phyloP scores from a whole-genome alignment of 2,888 invertebrate genomes.

The Watsonalla binaria region DNA sequence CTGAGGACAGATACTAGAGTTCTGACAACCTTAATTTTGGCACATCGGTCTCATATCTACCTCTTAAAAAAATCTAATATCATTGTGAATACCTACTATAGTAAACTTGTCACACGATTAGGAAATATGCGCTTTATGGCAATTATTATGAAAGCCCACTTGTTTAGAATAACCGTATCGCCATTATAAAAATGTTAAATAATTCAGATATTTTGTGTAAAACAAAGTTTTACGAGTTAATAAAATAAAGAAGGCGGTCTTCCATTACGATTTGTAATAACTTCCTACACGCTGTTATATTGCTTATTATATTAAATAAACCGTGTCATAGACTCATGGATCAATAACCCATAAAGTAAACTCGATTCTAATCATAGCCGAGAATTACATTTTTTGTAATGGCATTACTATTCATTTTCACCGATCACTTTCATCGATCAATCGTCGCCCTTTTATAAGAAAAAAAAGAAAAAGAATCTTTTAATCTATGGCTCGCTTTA shows the following conservation, averaged over 20 bases:
- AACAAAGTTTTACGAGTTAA: neutral
- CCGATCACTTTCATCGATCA: slow-evolving; percentile 42
- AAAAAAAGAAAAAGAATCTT: slow-evolving; percentile 26
- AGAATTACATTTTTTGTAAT: slow-evolving; percentile 6
- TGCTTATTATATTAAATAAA: neutral
- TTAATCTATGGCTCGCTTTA: slow-evolving; percentile 53
- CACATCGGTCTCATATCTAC: no score
- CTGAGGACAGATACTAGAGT: no score
- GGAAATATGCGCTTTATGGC: neutral
- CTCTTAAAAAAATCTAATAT: no score
- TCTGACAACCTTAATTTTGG: no score
- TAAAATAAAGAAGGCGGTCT: slow-evolving; percentile 1
- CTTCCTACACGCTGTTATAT: slow-evolving; percentile 1
- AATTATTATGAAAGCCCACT: neutral
- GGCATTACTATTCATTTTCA: slow-evolving; percentile 7
- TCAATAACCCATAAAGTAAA: slow-evolving; percentile 1
- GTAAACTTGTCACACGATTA: no score
- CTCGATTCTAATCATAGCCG: slow-evolving; percentile 7
- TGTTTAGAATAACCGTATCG: neutral
- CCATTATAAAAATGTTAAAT: neutral
- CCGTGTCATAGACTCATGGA: neutral
- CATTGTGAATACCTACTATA: no score
- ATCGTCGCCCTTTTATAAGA: slow-evolving; percentile 36
- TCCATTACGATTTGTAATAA: neutral
- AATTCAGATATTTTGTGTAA: neutral